A percentile compares a stretch with the other conserved stretches of the same genome.
Evolutionary conservation across 2,113 vertebrate genomes (phyloP).

Genomic region (Notarius lentiginosus): DNA sequence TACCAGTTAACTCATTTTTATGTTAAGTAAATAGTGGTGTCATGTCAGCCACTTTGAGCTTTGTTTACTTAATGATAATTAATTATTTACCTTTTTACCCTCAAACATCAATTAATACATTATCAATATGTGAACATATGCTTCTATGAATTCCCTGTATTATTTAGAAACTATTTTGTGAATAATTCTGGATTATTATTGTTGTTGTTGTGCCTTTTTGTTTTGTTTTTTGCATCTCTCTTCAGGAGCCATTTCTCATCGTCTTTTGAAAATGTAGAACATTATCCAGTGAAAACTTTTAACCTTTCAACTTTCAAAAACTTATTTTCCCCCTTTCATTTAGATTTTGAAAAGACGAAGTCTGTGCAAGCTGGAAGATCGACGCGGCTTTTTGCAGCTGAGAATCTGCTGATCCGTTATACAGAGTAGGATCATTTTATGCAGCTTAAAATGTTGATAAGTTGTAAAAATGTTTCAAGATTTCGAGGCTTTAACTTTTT

Average conservation of each 20-base stretch:
- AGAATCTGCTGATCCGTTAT: slow-evolving; percentile 60
- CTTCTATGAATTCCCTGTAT: too few species aligned
- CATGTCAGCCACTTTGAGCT: neutral
- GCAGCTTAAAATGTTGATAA: slow-evolving; percentile 12
- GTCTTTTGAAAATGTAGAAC: neutral
- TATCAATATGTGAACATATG: neutral
- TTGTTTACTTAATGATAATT: neutral
- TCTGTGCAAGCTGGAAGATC: slow-evolving; percentile 47
- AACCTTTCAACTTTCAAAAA: neutral
- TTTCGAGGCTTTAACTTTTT: neutral
- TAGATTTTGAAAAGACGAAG: slow-evolving; percentile 63
- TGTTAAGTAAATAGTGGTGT: neutral
- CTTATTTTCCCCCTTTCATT: neutral
- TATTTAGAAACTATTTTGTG: neutral
- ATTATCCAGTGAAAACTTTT: neutral
- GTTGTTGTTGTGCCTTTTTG: neutral
- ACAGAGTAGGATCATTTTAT: slow-evolving; percentile 41
- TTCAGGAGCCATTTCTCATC: neutral
- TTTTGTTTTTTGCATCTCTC: too few species aligned
- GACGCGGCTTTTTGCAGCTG: slow-evolving; percentile 53
- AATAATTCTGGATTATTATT: neutral
- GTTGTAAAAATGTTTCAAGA: slow-evolving; percentile 29
- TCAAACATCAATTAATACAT: neutral
- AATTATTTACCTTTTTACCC: neutral
- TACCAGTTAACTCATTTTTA: neutral